Percentiles rank a stretch among this genome's conserved stretches.
Conservation (phyloP, 2,113 vertebrate species). For the Menura novaehollandiae region DNA sequence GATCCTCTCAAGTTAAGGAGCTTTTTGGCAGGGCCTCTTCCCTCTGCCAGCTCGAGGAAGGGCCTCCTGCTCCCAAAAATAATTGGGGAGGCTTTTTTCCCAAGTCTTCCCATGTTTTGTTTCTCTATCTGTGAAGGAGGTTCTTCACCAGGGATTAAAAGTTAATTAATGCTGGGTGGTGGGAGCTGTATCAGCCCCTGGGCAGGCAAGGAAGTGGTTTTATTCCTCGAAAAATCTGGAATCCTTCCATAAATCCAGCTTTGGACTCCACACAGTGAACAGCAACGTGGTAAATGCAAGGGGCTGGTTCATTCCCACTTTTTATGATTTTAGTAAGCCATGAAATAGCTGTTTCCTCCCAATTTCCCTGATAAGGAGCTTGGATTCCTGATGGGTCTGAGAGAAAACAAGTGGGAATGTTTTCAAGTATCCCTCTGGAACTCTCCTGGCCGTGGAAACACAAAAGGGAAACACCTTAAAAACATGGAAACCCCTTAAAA, state of each 20-base stretch:
- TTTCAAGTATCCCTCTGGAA: neutral
- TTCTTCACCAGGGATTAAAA: neutral
- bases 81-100: neutral
- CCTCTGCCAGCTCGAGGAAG: neutral
- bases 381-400: neutral
- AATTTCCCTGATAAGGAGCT: neutral
- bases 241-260: neutral
- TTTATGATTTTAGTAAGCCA: neutral
- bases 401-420: neutral
- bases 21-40: neutral
- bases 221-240: neutral
- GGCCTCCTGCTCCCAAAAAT: neutral
- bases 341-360: neutral
- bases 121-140: neutral
- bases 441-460: neutral
- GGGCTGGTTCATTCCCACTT: neutral
- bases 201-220: neutral
- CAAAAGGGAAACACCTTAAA: neutral
- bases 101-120: neutral
- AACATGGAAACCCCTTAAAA: neutral
- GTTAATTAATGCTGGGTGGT: fast-evolving
- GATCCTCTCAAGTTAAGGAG: neutral
- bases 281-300: neutral
- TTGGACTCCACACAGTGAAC: neutral
- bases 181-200: neutral